A percentile compares a stretch with the other conserved stretches of the same genome.
phyloP scores from a whole-genome alignment of 2,888 invertebrate genomes.

The Orchestes rusci region DNA sequence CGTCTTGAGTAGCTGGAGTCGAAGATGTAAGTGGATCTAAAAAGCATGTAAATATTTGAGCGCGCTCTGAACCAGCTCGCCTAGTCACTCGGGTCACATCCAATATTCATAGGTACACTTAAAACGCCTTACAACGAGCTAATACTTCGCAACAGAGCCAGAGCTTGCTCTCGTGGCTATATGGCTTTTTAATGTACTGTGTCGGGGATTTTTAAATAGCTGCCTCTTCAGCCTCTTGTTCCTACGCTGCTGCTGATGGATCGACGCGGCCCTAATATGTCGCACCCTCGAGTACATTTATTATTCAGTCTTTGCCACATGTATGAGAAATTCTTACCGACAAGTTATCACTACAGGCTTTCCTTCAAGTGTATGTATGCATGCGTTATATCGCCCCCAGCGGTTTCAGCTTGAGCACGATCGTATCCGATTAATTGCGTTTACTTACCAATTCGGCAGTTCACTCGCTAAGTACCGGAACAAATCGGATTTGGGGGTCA shows the following conservation, averaged over 20 bases:
- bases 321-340: no score
- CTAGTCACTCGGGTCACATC: constrained; percentile 30
- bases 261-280: constrained; percentile 12
- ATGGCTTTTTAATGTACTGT: constrained; percentile 22
- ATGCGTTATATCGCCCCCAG: no score
- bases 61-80: constrained; percentile 30
- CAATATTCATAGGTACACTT: constrained; percentile 33
- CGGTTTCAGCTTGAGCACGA: no score
- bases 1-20: no score
- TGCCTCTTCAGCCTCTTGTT: constrained; percentile 8
- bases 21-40: constrained; percentile 26
- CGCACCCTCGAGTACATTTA: constrained; percentile 14
- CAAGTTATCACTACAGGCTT: no score
- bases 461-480: no score
- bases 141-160: constrained; percentile 13
- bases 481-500: no score
- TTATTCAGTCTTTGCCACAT: no score
- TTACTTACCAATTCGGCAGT: no score
- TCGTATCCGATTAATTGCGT: no score
- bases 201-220: constrained; percentile 21
- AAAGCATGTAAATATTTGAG: constrained; percentile 34
- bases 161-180: constrained; percentile 11
- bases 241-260: constrained; percentile 14
- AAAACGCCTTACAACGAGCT: constrained; percentile 18
- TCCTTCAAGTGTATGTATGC: no score